Evolutionary conservation across 2,888 invertebrate species (phyloP).

Genomic region (Dryococelus australis): DNA sequence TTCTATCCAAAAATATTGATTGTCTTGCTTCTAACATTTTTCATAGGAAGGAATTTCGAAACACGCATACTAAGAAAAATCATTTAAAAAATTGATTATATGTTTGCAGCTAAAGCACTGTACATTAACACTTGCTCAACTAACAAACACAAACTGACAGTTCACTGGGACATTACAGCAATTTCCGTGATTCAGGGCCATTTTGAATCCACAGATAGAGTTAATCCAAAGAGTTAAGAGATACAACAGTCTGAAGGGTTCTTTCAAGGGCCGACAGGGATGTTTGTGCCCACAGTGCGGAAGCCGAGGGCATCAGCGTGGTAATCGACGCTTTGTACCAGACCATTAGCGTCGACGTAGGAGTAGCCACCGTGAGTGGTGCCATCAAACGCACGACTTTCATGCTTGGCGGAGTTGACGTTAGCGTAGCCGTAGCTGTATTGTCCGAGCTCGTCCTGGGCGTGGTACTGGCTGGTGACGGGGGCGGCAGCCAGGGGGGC

Average conservation of each 20-base stretch:
- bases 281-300: conserved; percentile 59
- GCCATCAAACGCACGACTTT: conserved; percentile 57
- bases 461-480: conserved; percentile 60
- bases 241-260: neutral
- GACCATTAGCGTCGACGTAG: conserved; percentile 59
- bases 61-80: no score
- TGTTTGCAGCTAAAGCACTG: conserved; percentile 20
- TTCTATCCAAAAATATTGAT: no score
- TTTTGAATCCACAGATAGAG: neutral
- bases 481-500: conserved; percentile 25
- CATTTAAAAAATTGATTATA: neutral
- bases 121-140: conserved; percentile 25
- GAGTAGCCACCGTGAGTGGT: conserved; percentile 59
- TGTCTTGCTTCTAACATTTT: neutral
- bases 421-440: conserved; percentile 66
- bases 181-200: neutral
- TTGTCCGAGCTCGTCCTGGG: conserved; percentile 66
- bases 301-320: conserved; percentile 59
- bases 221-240: neutral
- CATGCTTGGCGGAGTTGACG: conserved; percentile 53
- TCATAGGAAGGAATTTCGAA: neutral
- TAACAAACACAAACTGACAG: neutral
- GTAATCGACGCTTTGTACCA: conserved; percentile 59
- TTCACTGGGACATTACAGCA: neutral
- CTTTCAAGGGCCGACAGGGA: conserved; percentile 54